Conservation (phyloP, 2,888 invertebrate genomes). For the Drosophila planitibia region DNA sequence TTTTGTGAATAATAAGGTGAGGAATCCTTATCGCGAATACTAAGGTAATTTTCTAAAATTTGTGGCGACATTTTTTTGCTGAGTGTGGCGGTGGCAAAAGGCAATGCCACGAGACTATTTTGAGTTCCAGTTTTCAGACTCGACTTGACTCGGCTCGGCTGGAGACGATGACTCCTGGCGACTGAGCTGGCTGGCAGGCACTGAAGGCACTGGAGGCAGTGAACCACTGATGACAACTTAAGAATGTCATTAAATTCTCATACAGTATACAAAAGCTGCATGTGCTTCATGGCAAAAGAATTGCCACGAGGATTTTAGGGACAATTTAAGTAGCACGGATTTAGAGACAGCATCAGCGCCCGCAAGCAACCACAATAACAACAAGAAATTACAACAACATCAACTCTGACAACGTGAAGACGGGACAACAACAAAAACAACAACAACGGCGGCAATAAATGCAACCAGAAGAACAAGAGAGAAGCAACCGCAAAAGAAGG, state of each 20-base stretch:
- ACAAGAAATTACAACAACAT: slow-evolving; percentile 33
- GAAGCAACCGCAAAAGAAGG: slow-evolving; percentile 35
- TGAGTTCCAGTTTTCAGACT: slow-evolving; percentile 34
- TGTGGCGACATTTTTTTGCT: neutral
- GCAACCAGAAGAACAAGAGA: slow-evolving; percentile 32
- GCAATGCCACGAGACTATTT: slow-evolving; percentile 41
- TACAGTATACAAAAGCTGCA: slow-evolving; percentile 78
- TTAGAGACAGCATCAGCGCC: slow-evolving; percentile 72
- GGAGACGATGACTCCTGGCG: slow-evolving; percentile 45
- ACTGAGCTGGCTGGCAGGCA: slow-evolving; percentile 45
- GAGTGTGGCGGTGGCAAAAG: slow-evolving; percentile 6
- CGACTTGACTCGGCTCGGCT: slow-evolving; percentile 10
- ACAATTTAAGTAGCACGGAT: slow-evolving; percentile 82
- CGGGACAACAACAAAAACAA: slow-evolving; percentile 57
- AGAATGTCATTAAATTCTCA: slow-evolving; percentile 83
- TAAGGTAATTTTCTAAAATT: neutral
- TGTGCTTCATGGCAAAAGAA: slow-evolving; percentile 77
- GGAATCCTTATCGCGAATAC: neutral
- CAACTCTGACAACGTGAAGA: slow-evolving; percentile 66
- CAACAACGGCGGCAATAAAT: slow-evolving; percentile 20
- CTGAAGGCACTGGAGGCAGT: neutral
- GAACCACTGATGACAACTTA: slow-evolving; percentile 83
- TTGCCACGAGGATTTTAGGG: slow-evolving; percentile 82
- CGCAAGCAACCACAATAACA: slow-evolving; percentile 38
- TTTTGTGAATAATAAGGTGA: neutral